Evolutionary conservation across 35 echinoderm and acorn worm genomes (phyloP).

Genomic region (Ptychodera flava): DNA sequence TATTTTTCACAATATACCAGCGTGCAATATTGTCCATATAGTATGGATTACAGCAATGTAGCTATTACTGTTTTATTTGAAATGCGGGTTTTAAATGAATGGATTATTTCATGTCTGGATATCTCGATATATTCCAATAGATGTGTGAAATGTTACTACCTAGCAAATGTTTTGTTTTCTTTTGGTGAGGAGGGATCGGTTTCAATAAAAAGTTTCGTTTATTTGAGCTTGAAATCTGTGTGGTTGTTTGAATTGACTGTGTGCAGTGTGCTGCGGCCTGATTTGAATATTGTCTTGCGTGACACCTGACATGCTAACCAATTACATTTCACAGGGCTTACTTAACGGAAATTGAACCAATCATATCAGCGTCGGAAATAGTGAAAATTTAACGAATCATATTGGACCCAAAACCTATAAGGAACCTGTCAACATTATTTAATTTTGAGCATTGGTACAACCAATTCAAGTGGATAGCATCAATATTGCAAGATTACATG

Average conservation of each 20-base stretch:
- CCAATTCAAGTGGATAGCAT: too few species aligned
- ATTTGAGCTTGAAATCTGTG: not conserved
- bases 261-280: not conserved
- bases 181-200: not conserved
- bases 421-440: too few species aligned
- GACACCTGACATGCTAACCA: too few species aligned
- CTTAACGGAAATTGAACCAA: too few species aligned
- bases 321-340: too few species aligned
- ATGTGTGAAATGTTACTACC: not conserved
- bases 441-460: too few species aligned
- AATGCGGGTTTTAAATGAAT: not conserved
- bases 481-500: too few species aligned
- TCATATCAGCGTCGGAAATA: too few species aligned
- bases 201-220: not conserved
- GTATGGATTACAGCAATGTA: not conserved
- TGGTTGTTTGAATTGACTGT: not conserved
- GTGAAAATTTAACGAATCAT: too few species aligned
- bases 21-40: not conserved
- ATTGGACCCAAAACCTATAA: too few species aligned
- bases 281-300: too few species aligned
- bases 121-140: not conserved
- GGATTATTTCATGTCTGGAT: not conserved
- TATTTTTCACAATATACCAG: not conserved
- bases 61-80: not conserved
- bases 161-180: too few species aligned